Conservation (phyloP, 1,140 invertebrate genomes). For the Aphelenchoides avenae region DNA sequence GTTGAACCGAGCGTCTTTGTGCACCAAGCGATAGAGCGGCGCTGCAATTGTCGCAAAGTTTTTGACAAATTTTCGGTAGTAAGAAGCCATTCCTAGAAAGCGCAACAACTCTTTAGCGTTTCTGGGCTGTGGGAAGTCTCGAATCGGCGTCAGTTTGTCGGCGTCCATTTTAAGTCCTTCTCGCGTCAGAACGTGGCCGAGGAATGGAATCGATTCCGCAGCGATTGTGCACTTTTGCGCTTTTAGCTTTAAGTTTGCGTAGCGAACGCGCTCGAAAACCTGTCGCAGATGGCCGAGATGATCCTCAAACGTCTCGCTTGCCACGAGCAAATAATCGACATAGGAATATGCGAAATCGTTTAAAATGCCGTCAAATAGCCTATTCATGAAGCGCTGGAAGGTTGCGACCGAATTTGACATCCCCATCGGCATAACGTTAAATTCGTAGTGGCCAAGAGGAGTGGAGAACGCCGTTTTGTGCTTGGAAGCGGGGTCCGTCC, state of each 20-base stretch:
- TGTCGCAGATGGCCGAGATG: slow-evolving; percentile 50
- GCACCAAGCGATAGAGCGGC: slow-evolving; percentile 12
- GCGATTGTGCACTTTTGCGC: slow-evolving; percentile 48
- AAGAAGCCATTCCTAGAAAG: slow-evolving; percentile 18
- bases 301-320: slow-evolving; percentile 14
- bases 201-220: slow-evolving; percentile 35
- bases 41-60: slow-evolving; percentile 23
- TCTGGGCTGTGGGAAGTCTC: slow-evolving; percentile 10
- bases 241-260: slow-evolving; percentile 45
- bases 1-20: slow-evolving; percentile 11
- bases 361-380: slow-evolving; percentile 49
- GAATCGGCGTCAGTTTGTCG: slow-evolving; percentile 18
- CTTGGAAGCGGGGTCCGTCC: slow-evolving; percentile 15
- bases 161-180: slow-evolving; percentile 25
- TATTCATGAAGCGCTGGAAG: slow-evolving; percentile 64
- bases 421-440: slow-evolving; percentile 62
- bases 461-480: slow-evolving; percentile 40
- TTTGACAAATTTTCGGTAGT: slow-evolving; percentile 23
- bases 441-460: slow-evolving; percentile 58
- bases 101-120: slow-evolving; percentile 4
- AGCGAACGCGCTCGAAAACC: slow-evolving; percentile 39
- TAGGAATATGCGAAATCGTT: slow-evolving; percentile 58
- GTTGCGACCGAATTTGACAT: slow-evolving; percentile 59
- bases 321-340: slow-evolving; percentile 63
- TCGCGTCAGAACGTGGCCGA: slow-evolving; percentile 17